Base-by-base conservation (phyloP, 30 jellyfish, hydroid and myxozoan species). In the Phacellophora camtschatica region DNA sequence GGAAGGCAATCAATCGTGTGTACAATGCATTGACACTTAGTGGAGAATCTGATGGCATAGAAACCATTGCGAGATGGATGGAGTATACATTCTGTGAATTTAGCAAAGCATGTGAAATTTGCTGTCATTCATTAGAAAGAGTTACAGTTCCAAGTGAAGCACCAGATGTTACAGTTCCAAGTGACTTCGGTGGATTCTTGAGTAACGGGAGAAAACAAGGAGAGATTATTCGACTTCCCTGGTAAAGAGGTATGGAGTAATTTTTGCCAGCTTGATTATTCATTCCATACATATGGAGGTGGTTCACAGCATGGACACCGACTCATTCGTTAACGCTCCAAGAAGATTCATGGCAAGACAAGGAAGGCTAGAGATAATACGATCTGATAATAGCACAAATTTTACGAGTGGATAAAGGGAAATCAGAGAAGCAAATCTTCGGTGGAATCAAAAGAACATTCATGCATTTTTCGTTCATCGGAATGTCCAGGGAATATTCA, bases 371-470 rank as follows among this genome's bases (percentile, higher is more conserved):
- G 48, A 54, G 55, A 29, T 5, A 49, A 46, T 72, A 33, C 81
- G 61, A 5, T 72, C 80, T 32, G 88, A 75, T 71, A 75, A 63
- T 65, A 89, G 90, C 30, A 66, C 84, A 15, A 82, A 82, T 79
- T 82, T 66, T 56, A 48, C 28, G 4, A 42, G 94, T 34, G 89
- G 78, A 11, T 0, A 70, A 42, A 54, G 71, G 3, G 95, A 83
- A 58, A n/a, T 83, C 31, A 48, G 66, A 50, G 58, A 45, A 23
- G 45, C 65, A 1, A 78, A 61, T 19, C 36, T n/a, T 20, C 63
- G 35, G 16, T 33, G 78, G 81, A 46, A 82, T 46, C 90, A 71
- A 16, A 31, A 35, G 64, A 50, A 68, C n/a, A 81, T 81, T 45
- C 59, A 0, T 9, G 53, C 31, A 16, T 66, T 34, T 35, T 54